phyloP scores from a whole-genome alignment of 2,888 invertebrate genomes.

The Volucella bombylans region DNA sequence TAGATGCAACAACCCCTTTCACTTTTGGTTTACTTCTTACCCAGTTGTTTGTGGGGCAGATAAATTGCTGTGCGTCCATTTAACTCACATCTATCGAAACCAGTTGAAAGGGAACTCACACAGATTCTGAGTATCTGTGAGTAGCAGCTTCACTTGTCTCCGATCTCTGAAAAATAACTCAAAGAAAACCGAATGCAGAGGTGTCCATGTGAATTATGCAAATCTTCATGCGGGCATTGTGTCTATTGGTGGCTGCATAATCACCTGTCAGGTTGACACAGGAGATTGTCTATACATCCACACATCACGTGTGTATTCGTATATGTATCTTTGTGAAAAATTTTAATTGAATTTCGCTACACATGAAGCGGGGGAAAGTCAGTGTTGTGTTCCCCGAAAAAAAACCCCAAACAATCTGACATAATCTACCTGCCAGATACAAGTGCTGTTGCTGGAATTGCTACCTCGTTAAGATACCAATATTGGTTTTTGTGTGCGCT shows the following conservation, averaged over 20 bases:
- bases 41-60: conserved; percentile 2
- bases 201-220: conserved; percentile 50
- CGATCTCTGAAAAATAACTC: neutral
- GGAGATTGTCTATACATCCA: conserved; percentile 28
- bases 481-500: conserved; percentile 11
- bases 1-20: neutral
- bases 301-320: neutral
- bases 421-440: conserved; percentile 12
- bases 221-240: conserved; percentile 11
- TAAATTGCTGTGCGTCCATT: conserved; percentile 58
- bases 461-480: conserved; percentile 23
- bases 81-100: conserved; percentile 37
- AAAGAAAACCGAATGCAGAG: neutral
- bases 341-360: conserved; percentile 35
- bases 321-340: conserved; percentile 3
- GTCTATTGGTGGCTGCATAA: conserved; percentile 26
- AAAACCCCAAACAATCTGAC: neutral
- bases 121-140: no score
- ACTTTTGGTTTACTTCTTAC: neutral
- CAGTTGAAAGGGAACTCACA: conserved; percentile 25
- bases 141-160: no score
- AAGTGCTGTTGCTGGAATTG: neutral
- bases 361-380: neutral
- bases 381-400: neutral
- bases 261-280: conserved; percentile 48